Evolutionary conservation across 2,888 invertebrate species (phyloP).

Genomic region (Himalopsyche anomala): DNA sequence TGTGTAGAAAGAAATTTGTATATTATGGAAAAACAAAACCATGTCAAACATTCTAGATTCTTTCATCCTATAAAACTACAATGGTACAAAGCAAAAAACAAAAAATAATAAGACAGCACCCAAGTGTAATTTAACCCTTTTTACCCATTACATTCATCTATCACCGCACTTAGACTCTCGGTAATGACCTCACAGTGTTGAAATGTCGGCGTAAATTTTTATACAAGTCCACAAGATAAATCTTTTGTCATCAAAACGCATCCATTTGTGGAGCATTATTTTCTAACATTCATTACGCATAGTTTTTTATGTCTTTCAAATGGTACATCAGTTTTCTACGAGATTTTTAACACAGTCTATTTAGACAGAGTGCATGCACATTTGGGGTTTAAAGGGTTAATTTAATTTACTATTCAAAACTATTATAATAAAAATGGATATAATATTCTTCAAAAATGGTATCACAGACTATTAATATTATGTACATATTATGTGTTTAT

Average conservation of each 20-base stretch:
- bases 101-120: constrained; percentile 27
- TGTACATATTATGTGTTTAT: not conserved
- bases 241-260: too few species aligned
- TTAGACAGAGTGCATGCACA: too few species aligned
- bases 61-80: constrained; percentile 6
- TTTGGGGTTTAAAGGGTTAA: not conserved
- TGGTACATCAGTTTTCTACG: too few species aligned
- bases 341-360: too few species aligned
- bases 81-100: constrained; percentile 16
- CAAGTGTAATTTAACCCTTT: not conserved
- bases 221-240: too few species aligned
- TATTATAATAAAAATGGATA: constrained; percentile 31
- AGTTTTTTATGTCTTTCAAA: too few species aligned
- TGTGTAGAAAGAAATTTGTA: constrained; percentile 35
- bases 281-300: too few species aligned
- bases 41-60: constrained; percentile 37
- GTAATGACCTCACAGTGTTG: too few species aligned
- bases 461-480: constrained; percentile 38
- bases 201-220: too few species aligned
- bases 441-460: constrained; percentile 42
- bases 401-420: constrained; percentile 28
- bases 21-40: constrained; percentile 19
- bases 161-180: too few species aligned
- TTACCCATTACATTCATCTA: too few species aligned
- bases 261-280: too few species aligned